Percentiles rank a stretch among this genome's conserved stretches.
Conservation (phyloP, 2,113 vertebrate species). For the Cinclus cinclus region DNA sequence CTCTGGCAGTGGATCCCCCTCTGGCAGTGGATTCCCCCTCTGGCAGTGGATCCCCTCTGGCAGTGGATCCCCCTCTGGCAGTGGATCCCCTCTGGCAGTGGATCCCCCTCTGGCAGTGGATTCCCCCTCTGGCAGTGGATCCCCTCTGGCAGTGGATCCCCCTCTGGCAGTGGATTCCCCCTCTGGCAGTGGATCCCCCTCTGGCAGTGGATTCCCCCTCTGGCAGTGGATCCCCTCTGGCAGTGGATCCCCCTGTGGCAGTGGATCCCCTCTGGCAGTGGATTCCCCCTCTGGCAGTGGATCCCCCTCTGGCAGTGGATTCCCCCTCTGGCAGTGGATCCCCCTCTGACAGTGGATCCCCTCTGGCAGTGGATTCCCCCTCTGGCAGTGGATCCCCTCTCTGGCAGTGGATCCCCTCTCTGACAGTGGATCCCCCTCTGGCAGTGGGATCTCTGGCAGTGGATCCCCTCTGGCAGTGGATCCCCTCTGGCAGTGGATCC, state of each 20-base stretch:
- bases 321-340: not conserved
- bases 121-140: too few species aligned
- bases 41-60: not conserved
- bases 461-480: not conserved
- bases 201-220: too few species aligned
- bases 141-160: fast-evolving
- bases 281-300: too few species aligned
- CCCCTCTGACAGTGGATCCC: too few species aligned
- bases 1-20: not conserved
- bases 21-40: too few species aligned
- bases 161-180: too few species aligned
- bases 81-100: not conserved
- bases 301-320: not conserved
- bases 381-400: too few species aligned
- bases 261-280: too few species aligned
- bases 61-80: not conserved
- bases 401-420: not conserved
- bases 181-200: not conserved
- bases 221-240: too few species aligned
- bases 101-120: fast-evolving
- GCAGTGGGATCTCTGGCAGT: not conserved
- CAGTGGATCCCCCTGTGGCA: too few species aligned
- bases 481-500: not conserved
- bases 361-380: fast-evolving
- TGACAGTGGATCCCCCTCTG: not conserved